Evolutionary conservation across 2,113 vertebrate genomes (phyloP).

Genomic region (Himantopus leucocephalus): DNA sequence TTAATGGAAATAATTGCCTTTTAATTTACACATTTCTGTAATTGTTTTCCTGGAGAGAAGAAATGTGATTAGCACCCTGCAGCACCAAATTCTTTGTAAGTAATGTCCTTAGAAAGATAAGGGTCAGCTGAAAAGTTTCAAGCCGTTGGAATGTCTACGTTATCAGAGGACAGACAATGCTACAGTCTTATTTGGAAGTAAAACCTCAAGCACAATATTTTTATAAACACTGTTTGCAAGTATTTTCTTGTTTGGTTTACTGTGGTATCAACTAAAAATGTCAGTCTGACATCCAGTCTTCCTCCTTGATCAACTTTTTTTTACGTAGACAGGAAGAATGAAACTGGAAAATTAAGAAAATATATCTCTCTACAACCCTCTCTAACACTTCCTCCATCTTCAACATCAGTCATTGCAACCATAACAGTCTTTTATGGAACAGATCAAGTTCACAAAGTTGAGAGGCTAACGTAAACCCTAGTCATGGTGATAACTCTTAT

Average conservation of each 20-base stretch:
- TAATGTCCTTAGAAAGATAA: not conserved
- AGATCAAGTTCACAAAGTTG: not conserved
- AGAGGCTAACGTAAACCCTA: not conserved
- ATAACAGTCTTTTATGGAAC: not conserved
- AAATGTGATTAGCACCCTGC: not conserved
- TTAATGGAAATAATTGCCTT: not conserved
- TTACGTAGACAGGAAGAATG: not conserved
- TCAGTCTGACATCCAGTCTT: not conserved
- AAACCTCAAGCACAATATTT: not conserved
- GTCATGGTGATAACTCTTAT: not conserved
- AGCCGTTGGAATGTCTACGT: not conserved
- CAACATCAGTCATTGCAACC: not conserved
- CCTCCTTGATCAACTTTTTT: not conserved
- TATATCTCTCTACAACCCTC: not conserved
- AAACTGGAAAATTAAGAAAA: not conserved
- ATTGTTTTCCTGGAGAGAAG: not conserved
- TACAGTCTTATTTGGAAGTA: not conserved
- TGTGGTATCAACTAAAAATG: not conserved
- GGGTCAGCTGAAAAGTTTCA: not conserved
- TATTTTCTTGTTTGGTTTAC: not conserved
- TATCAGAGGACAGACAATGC: not conserved
- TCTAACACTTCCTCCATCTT: not conserved
- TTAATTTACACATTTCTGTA: not conserved
- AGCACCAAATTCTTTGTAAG: not conserved
- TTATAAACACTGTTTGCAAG: not conserved